Evolutionary conservation across 2,113 vertebrate species (phyloP).

Genomic region (Ia io): DNA sequence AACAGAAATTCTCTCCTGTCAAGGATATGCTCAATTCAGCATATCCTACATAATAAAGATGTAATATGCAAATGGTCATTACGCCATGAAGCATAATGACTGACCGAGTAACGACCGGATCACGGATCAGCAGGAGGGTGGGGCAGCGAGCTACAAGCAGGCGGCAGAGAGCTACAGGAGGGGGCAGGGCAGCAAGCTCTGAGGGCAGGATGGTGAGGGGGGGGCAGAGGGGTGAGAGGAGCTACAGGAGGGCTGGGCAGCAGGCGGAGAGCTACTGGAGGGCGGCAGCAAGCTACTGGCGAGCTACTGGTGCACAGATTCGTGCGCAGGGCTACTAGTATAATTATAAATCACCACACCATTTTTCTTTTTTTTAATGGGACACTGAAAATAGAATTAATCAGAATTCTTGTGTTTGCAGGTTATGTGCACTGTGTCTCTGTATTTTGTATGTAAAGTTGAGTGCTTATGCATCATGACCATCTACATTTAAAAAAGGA

Average conservation of each 20-base stretch:
- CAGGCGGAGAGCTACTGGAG: too few species aligned
- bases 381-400: background rate
- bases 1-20: constrained; percentile 17
- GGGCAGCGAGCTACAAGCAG: too few species aligned
- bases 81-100: too few species aligned
- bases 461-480: background rate
- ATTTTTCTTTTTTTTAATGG: background rate
- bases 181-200: too few species aligned
- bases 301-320: too few species aligned
- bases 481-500: background rate
- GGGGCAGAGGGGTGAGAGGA: too few species aligned
- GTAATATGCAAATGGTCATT: too few species aligned
- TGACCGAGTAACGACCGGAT: accelerated
- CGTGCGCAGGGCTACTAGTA: background rate
- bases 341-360: background rate
- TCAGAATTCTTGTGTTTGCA: background rate
- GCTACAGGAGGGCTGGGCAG: too few species aligned
- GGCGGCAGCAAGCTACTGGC: too few species aligned
- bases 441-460: background rate
- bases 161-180: too few species aligned
- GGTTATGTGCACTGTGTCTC: background rate
- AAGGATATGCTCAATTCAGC: background rate
- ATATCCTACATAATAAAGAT: background rate
- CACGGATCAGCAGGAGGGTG: too few species aligned
- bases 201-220: too few species aligned